phyloP scores from a whole-genome alignment of 30 jellyfish, hydroid and myxozoan species.

The Sanderia malayensis region DNA sequence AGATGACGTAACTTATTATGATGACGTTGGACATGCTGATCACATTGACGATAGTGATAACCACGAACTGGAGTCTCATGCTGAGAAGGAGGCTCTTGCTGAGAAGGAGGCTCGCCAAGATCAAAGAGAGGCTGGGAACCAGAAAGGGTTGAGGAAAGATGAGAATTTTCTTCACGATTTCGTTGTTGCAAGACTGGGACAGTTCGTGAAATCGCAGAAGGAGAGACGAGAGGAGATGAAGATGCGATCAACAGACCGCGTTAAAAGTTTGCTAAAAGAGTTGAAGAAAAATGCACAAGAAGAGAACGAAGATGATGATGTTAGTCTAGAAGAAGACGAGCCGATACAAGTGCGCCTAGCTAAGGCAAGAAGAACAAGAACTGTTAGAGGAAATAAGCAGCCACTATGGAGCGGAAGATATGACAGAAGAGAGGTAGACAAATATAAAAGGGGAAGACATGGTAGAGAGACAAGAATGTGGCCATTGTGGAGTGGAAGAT shows the following conservation, averaged over 20 bases:
- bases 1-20: background rate
- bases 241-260: background rate
- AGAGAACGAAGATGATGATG: background rate
- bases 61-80: background rate
- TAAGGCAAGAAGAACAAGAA: background rate
- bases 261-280: background rate
- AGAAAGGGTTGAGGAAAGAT: background rate
- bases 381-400: background rate
- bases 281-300: background rate
- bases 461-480: background rate
- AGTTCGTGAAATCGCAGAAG: background rate
- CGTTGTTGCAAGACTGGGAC: background rate
- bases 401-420: conserved; percentile 29
- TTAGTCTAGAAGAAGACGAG: background rate
- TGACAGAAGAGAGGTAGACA: background rate
- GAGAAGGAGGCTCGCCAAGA: background rate
- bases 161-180: background rate
- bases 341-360: too few relatives aligned
- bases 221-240: background rate
- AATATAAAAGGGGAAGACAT: background rate
- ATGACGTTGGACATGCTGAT: background rate
- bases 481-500: conserved; percentile 35
- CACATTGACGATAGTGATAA: background rate
- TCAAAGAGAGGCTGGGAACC: too few relatives aligned
- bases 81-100: background rate